Evolutionary conservation across 2,113 vertebrate species (phyloP).

Genomic region (Cavia aperea): DNA sequence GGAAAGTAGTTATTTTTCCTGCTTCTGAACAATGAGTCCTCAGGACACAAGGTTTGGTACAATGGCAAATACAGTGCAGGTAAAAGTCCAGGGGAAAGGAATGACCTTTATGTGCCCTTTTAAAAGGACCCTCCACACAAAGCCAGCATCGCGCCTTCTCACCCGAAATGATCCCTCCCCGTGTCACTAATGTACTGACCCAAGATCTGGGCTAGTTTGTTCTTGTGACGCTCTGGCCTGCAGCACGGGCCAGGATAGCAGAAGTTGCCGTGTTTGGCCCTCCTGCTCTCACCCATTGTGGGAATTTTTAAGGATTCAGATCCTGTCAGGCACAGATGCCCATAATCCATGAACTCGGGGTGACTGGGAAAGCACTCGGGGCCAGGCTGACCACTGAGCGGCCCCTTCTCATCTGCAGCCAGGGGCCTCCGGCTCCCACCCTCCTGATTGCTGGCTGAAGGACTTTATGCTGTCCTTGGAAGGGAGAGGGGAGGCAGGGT

Average conservation of each 20-base stretch:
- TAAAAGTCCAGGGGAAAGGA: background rate
- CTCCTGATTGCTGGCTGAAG: background rate
- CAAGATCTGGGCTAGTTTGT: constrained; percentile 37
- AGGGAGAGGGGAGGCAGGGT: background rate
- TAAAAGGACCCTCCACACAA: background rate
- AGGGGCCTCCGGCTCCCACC: background rate
- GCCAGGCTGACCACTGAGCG: background rate
- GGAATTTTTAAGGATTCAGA: background rate
- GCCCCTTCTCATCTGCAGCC: background rate
- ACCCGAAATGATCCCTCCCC: background rate
- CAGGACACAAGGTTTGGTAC: background rate
- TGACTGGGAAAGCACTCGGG: background rate
- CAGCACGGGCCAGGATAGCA: constrained; percentile 41
- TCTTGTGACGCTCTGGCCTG: constrained; percentile 28
- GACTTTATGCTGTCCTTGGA: background rate
- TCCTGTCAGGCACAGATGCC: background rate
- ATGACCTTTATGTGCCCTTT: background rate
- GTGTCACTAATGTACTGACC: constrained; percentile 36
- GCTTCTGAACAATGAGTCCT: background rate
- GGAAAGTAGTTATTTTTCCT: background rate
- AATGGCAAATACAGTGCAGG: background rate
- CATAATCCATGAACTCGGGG: background rate
- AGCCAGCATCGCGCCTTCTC: background rate
- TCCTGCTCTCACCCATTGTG: background rate
- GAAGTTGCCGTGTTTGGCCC: background rate